phyloP scores from a whole-genome alignment of 2,888 invertebrate genomes.

The Cosmopolites sordidus region DNA sequence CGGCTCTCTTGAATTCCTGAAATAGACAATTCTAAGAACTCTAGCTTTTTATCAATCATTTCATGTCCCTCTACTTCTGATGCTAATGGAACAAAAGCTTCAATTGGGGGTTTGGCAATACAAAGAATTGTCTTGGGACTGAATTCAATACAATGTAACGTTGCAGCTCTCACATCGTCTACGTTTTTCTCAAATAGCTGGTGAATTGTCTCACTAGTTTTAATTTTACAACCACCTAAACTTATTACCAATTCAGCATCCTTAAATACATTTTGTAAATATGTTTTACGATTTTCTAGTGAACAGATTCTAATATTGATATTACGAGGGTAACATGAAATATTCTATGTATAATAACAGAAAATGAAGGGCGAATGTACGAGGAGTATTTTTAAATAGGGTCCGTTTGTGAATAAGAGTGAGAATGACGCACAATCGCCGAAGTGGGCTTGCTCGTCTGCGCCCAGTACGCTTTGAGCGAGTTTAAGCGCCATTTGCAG shows the following conservation, averaged over 20 bases:
- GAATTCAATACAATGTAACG: constrained; percentile 42
- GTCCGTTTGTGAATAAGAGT: too few relatives aligned
- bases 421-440: too few relatives aligned
- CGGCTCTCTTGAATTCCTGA: constrained; percentile 44
- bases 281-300: too few relatives aligned
- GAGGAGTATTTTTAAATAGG: too few relatives aligned
- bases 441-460: too few relatives aligned
- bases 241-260: constrained; percentile 41
- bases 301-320: too few relatives aligned
- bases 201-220: constrained; percentile 32
- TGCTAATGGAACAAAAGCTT: constrained; percentile 44
- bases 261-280: constrained; percentile 32
- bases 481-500: too few relatives aligned
- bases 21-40: constrained; percentile 7
- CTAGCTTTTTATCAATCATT: too few relatives aligned
- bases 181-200: constrained; percentile 41
- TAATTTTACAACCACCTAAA: constrained; percentile 40
- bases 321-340: too few relatives aligned
- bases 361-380: too few relatives aligned
- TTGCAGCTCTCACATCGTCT: constrained; percentile 39
- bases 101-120: constrained; percentile 43
- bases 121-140: constrained; percentile 42
- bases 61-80: constrained; percentile 37
- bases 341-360: too few relatives aligned
- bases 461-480: too few relatives aligned